Evolutionary conservation across 2,888 invertebrate genomes (phyloP).

Genomic region (Eucera pruinosa): DNA sequence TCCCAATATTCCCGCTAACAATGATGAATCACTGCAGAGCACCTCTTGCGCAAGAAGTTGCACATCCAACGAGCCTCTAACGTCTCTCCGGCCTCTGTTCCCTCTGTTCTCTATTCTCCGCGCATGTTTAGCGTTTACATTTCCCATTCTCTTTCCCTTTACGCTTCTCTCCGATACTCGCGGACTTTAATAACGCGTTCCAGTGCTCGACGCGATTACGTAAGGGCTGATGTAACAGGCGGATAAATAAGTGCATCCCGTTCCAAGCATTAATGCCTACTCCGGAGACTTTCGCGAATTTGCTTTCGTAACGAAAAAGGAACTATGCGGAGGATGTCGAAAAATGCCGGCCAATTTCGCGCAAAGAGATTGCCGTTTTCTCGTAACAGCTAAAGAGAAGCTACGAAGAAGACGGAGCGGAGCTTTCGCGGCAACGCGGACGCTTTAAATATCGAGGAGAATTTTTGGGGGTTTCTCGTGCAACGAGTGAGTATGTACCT

Average conservation of each 20-base stretch:
- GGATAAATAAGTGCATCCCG: slow-evolving; percentile 48
- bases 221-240: slow-evolving; percentile 60
- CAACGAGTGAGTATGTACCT: not conserved
- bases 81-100: slow-evolving; percentile 35
- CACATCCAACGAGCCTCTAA: slow-evolving; percentile 65
- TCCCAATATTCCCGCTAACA: slow-evolving; percentile 76
- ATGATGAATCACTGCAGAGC: slow-evolving; percentile 76
- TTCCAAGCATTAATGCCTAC: slow-evolving; percentile 37
- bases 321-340: not conserved
- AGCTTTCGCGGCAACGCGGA: not conserved
- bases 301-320: slow-evolving; percentile 34
- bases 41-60: slow-evolving; percentile 74
- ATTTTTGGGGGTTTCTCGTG: slow-evolving; percentile 14
- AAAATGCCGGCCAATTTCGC: slow-evolving; percentile 21
- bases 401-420: not conserved
- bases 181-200: slow-evolving; percentile 57
- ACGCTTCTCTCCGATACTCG: slow-evolving; percentile 24
- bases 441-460: slow-evolving; percentile 26
- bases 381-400: slow-evolving; percentile 4
- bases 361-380: slow-evolving; percentile 28
- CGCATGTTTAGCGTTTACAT: no score
- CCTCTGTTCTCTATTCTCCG: not conserved
- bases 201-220: slow-evolving; percentile 56
- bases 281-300: slow-evolving; percentile 31
- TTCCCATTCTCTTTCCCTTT: slow-evolving; percentile 5